These are phyloP conservation scores for Mionectes olivaceus DNA, from an alignment of 2,797 vertebrate genomes.

Conservation along the genomic window DNA sequence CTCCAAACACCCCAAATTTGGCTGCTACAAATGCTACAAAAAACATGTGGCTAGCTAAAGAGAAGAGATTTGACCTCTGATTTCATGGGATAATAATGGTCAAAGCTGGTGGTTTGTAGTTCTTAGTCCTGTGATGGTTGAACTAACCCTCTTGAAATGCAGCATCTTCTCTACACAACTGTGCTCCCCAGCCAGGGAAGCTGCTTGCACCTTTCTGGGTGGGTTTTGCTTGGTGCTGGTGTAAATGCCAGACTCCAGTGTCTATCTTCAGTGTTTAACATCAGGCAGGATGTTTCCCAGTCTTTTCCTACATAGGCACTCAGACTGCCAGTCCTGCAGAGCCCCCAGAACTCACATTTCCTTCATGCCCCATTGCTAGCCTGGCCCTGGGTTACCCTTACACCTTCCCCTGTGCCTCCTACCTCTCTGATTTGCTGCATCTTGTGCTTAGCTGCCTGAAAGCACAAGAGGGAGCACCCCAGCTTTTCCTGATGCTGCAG, in stretches of 20 bases:
- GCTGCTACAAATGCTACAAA: neutral
- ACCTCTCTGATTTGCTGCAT: fast-evolving
- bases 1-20: neutral
- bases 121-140: neutral
- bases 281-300: neutral
- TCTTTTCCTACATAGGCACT: fast-evolving
- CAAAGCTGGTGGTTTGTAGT: neutral
- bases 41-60: neutral
- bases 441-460: neutral
- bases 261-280: neutral
- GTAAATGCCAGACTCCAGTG: neutral
- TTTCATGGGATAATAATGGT: neutral
- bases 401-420: neutral
- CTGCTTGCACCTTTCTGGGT: neutral
- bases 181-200: neutral
- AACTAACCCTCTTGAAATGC: neutral
- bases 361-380: neutral
- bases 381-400: neutral
- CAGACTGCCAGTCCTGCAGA: neutral
- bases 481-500: fast-evolving
- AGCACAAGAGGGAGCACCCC: fast-evolving
- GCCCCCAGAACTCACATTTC: neutral
- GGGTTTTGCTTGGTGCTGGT: neutral
- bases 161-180: neutral
- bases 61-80: neutral